Evolutionary conservation across 2,113 vertebrate genomes (phyloP).

Genomic region (Cheilinus undulatus): DNA sequence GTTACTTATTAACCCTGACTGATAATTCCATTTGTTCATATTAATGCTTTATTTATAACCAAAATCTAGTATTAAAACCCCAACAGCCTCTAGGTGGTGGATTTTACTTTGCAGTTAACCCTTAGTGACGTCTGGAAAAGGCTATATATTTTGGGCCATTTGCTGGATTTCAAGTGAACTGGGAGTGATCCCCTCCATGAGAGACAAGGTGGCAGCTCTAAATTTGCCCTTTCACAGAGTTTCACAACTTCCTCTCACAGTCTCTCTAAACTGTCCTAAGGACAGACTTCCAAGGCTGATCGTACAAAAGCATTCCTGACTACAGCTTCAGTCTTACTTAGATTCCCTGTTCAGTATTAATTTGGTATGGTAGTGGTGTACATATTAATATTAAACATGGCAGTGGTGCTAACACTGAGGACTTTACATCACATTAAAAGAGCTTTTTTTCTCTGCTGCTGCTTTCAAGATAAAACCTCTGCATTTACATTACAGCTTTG

Average conservation of each 20-base stretch:
- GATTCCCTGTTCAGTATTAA: not conserved
- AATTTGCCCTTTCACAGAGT: conserved; percentile 31
- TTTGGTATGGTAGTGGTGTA: not conserved
- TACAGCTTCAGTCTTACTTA: not conserved
- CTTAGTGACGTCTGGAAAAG: too few relatives aligned
- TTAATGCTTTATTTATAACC: too few relatives aligned
- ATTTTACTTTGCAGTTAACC: too few relatives aligned
- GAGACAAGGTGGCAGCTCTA: conserved; percentile 2
- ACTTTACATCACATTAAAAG: not conserved
- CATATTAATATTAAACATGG: not conserved
- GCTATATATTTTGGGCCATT: too few relatives aligned
- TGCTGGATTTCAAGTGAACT: conserved; percentile 7
- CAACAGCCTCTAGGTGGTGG: too few relatives aligned
- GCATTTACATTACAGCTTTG: not conserved
- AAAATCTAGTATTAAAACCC: too few relatives aligned
- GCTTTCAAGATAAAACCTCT: not conserved
- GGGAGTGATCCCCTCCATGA: conserved; percentile 22
- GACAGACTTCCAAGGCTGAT: conserved; percentile 6
- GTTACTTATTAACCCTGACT: too few relatives aligned
- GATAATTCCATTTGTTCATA: too few relatives aligned
- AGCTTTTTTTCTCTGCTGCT: not conserved
- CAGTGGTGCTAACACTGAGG: not conserved
- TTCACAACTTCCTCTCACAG: not conserved
- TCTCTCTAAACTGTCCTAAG: conserved; percentile 4
- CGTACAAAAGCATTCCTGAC: not conserved